These are phyloP conservation scores for Pararge aegeria DNA, from an alignment of 1,140 invertebrate species.

Conservation along the genomic window DNA sequence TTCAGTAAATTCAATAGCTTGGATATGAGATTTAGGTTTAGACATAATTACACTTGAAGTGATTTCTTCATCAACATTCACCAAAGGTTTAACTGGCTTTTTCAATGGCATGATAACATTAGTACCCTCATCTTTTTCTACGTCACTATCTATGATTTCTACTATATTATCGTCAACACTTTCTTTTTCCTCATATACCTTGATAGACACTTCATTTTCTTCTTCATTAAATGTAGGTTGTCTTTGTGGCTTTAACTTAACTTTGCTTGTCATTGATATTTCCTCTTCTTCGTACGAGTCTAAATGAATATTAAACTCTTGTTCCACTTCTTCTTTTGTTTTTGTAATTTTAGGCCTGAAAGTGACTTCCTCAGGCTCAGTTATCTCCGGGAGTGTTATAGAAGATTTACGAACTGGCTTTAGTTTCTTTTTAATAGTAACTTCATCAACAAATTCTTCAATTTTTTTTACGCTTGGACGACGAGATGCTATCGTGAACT, in stretches of 20 bases:
- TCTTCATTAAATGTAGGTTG: slow-evolving; percentile 86
- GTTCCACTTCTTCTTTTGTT: slow-evolving; percentile 91
- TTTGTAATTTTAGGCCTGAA: slow-evolving; percentile 86
- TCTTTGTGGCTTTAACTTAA: slow-evolving; percentile 87
- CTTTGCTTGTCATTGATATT: slow-evolving; percentile 90
- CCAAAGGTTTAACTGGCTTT: slow-evolving; percentile 40
- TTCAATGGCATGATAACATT: slow-evolving; percentile 54
- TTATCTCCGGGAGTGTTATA: slow-evolving; percentile 83
- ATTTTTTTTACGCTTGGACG: slow-evolving; percentile 72
- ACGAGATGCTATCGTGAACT: slow-evolving; percentile 81
- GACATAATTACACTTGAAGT: slow-evolving; percentile 43
- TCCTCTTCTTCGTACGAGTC: slow-evolving; percentile 93
- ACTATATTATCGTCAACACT: slow-evolving; percentile 80
- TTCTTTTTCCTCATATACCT: slow-evolving; percentile 85
- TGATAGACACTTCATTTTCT: slow-evolving; percentile 85
- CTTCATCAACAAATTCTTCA: slow-evolving; percentile 86
- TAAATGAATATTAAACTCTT: slow-evolving; percentile 91
- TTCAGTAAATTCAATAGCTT: slow-evolving; percentile 61
- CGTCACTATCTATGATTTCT: slow-evolving; percentile 86
- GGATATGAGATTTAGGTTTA: slow-evolving; percentile 43
- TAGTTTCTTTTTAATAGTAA: slow-evolving; percentile 85
- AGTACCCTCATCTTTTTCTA: slow-evolving; percentile 80
- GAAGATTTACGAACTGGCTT: slow-evolving; percentile 83
- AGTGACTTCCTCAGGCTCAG: slow-evolving; percentile 86
- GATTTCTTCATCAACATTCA: slow-evolving; percentile 40